Conservation (phyloP, 2,888 invertebrate genomes). For the Bruchidius siliquastri region DNA sequence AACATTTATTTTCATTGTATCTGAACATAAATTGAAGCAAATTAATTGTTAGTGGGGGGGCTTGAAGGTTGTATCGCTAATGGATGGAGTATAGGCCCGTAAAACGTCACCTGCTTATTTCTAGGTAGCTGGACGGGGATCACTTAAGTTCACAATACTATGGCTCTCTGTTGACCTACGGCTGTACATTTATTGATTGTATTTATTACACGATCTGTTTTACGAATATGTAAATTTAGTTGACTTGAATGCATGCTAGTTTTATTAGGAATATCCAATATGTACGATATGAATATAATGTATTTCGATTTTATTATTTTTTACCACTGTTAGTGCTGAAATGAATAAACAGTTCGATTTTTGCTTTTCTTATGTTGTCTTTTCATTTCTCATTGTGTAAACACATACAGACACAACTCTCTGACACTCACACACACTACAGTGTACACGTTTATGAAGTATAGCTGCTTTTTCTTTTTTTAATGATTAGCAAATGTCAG, state of each 20-base stretch:
- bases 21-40: too few species aligned
- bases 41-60: too few species aligned
- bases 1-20: too few species aligned
- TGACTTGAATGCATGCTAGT: conserved; percentile 46
- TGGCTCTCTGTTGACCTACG: conserved; percentile 44
- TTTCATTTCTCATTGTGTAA: conserved; percentile 10
- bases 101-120: conserved; percentile 19
- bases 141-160: conserved; percentile 40
- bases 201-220: conserved; percentile 45
- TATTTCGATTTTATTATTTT: conserved; percentile 48
- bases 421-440: conserved; percentile 1
- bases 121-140: conserved; percentile 49
- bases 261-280: conserved; percentile 33
- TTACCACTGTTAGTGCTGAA: conserved; percentile 45
- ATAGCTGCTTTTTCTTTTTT: conserved; percentile 19
- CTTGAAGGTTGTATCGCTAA: background rate
- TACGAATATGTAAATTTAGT: conserved; percentile 44
- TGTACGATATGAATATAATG: conserved; percentile 41
- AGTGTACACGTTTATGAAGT: background rate
- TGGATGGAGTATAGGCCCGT: background rate
- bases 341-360: conserved; percentile 32
- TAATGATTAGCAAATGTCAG: conserved; percentile 22
- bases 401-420: conserved; percentile 5
- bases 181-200: conserved; percentile 42
- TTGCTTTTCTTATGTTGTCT: conserved; percentile 18